Evolutionary conservation across 2,113 vertebrate species (phyloP), one percentile per base, ranked within the genome.

Genomic region (Corapipo altera): DNA sequence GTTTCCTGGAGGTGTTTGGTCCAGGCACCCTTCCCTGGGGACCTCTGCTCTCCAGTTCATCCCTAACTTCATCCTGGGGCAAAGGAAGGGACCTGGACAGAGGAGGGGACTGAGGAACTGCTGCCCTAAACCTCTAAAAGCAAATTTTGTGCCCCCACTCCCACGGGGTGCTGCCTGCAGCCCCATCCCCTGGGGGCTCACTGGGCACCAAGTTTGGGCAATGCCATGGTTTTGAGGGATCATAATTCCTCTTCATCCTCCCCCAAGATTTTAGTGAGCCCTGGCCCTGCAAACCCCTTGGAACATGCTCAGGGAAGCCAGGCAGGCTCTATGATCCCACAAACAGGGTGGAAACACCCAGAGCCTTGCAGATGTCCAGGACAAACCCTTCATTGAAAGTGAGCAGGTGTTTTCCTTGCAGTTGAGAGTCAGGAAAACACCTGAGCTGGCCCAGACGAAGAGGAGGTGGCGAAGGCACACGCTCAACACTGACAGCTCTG

Each of bases 381-480:
- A 12, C 55, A 71, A 79, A 76, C 6, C 22, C 51, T 17, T 21
- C 46, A 2, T 23, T 57, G 15, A 5, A 5, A 52, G 6, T 1
- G 1, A 76, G 30, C 3, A 0, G 8, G 41, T 84, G 59, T 5
- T 95, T 83, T 41, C 72, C 79, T 49, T 9, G 3, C 66, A 41
- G 77, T 77, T 84, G 76, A 23, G 30, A 13, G 73, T 20, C 87
- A 91, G 93, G 77, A 95, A 95, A 95, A 81, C 84, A 67, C 95
- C 95, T 6, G 57, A 30, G n/a, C 49, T 24, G 37, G 15, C 59
- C 70, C 3, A 2, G 87, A 43, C 80, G 84, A 94, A 89, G 85
- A 95, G 43, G 66, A 90, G 93, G 83, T 65, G 82, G 6, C 1
- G 9, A 75, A 59, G 78, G n/a, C 46, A 49, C 3, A 1, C 0